Base-by-base conservation (phyloP, 2,888 invertebrate species). In the Calameuta pallipes region DNA sequence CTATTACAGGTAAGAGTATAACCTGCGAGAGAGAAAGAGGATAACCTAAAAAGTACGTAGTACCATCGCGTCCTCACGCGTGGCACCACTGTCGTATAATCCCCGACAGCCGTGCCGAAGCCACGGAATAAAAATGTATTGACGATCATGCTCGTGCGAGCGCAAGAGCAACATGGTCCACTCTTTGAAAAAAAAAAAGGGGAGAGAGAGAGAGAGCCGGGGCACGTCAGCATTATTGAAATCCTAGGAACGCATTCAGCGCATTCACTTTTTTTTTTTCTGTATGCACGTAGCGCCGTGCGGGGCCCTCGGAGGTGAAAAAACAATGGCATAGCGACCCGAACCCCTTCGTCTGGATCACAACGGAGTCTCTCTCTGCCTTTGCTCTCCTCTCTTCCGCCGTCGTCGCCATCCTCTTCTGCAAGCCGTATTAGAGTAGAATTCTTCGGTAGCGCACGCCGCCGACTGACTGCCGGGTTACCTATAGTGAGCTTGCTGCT, bases 401-500 rank as follows among this genome's bases (percentile, higher is more conserved):
- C 33, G 77, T 78, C 79, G 76, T 71, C 80, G 73, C 69, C 77
- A 74, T 79, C 79, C 81, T 83, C 83, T 33, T 31, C 13, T 13
- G n/a, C 70, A 6, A 6, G 0, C 70, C n/a, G 70, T 33, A 33
- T 4, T 9, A 30, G 70, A 41, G 37, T 13, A 4, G 13, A 76
- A 80, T 74, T 74, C 77, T 76, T 76, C 35, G 35, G 74, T 69
- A 81, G 74, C 34, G 75, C 76, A n/a, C 70, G 41, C 33, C 76
- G 33, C 80, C 80, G 80, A 81, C 83, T 36, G 33, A 34, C 74
- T n/a, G 74, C 35, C 35, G 37, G 37, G 37, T 13, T 41, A 41
- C 15, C 37, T 15, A 41, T 15, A 41, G 85, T 85, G 87, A 87
- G 88, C 85, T 13, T 41, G 13, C 85, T 86, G 87, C 84, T 79